A percentile compares a stretch with the other conserved stretches of the same genome.
Evolutionary conservation across 1,140 invertebrate genomes (phyloP).

Genomic region (Apis mellifera): Amel_HAv3.1 CM009942.2:8986001-8986500

Average conservation of each 20-base stretch:
- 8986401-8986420: neutral
- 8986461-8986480: neutral
- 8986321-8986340: slow-evolving; percentile 65
- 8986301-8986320: slow-evolving; percentile 60
- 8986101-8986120: slow-evolving; percentile 8
- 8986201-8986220: slow-evolving; percentile 59
- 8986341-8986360: slow-evolving; percentile 75
- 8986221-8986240: slow-evolving; percentile 37
- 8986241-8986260: slow-evolving; percentile 23
- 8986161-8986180: slow-evolving; percentile 65
- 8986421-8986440: neutral
- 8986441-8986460: neutral
- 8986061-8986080: slow-evolving; percentile 48
- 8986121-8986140: slow-evolving; percentile 60
- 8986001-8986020: slow-evolving; percentile 13
- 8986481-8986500: too few relatives aligned
- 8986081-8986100: slow-evolving; percentile 27
- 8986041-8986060: slow-evolving; percentile 19
- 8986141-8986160: slow-evolving; percentile 69
- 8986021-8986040: too few relatives aligned
- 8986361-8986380: slow-evolving; percentile 72
- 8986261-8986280: slow-evolving; percentile 11
- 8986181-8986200: slow-evolving; percentile 62
- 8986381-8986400: slow-evolving; percentile 44
- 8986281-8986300: slow-evolving; percentile 20